Evolutionary conservation across 2,888 invertebrate species (phyloP).

Genomic region (Escarpia spicata): DNA sequence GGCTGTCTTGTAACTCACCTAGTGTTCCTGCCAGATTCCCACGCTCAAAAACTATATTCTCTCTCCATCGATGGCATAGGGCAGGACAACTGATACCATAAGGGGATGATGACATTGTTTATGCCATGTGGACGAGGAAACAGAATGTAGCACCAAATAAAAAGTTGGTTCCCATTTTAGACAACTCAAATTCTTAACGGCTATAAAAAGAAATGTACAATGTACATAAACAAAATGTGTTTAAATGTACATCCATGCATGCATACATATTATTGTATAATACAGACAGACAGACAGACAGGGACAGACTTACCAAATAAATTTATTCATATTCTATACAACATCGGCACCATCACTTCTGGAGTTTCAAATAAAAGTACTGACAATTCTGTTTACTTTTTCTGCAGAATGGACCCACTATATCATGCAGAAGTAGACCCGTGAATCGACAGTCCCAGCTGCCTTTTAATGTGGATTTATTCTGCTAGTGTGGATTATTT

Average conservation of each 20-base stretch:
- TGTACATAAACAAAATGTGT: too few relatives aligned
- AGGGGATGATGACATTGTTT: neutral
- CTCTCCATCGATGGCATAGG: neutral
- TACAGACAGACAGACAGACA: too few relatives aligned
- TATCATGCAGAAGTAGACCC: neutral
- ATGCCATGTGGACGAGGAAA: neutral
- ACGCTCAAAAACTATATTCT: slow-evolving; percentile 11
- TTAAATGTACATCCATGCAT: too few relatives aligned
- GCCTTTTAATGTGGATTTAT: slow-evolving; percentile 10
- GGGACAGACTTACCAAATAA: too few relatives aligned
- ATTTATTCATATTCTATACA: neutral
- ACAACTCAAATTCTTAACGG: neutral
- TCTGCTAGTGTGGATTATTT: slow-evolving; percentile 13
- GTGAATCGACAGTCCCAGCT: neutral
- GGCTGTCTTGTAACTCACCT: neutral
- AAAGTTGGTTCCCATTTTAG: neutral
- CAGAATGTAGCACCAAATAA: neutral
- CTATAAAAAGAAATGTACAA: too few relatives aligned
- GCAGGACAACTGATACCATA: neutral
- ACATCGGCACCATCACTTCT: neutral
- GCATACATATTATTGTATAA: too few relatives aligned
- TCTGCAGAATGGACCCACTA: neutral
- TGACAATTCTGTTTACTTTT: neutral
- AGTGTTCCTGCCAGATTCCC: neutral
- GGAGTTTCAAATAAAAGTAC: neutral